Percentiles rank a stretch among this genome's conserved stretches.
Evolutionary conservation across 1,140 invertebrate genomes (phyloP).

Genomic region (Zelostemma sp.): DNA sequence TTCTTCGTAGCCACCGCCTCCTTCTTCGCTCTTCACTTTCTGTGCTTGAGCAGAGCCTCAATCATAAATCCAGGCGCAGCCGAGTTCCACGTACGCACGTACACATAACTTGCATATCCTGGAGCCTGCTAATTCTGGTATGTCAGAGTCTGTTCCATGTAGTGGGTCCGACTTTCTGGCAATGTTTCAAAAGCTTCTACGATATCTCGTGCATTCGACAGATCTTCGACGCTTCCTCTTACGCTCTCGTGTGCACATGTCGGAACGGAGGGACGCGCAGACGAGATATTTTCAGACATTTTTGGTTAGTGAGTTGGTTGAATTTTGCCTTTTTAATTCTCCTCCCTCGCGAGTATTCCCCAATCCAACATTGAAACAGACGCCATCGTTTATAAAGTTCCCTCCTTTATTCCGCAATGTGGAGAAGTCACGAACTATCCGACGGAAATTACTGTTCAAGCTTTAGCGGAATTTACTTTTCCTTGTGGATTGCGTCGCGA

Average conservation of each 20-base stretch:
- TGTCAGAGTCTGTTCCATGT: conserved; percentile 29
- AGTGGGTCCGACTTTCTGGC: conserved; percentile 48
- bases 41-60: conserved; percentile 47
- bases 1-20: conserved; percentile 4
- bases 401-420: conserved; percentile 6
- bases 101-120: conserved; percentile 4
- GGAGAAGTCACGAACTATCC: conserved; percentile 8
- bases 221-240: conserved; percentile 4
- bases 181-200: conserved; percentile 48
- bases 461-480: conserved; percentile 6
- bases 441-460: conserved; percentile 8
- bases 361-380: neutral
- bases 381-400: conserved; percentile 7
- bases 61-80: conserved; percentile 56
- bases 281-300: neutral
- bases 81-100: conserved; percentile 15
- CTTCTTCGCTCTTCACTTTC: conserved; percentile 29
- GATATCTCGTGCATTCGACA: conserved; percentile 5
- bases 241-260: neutral
- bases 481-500: neutral
- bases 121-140: conserved; percentile 46
- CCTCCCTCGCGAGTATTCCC: neutral
- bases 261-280: neutral
- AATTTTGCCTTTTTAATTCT: neutral
- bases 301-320: neutral